These are phyloP conservation scores for Chymomyza procnemis DNA, from an alignment of 2,888 invertebrate genomes.

Conservation along the genomic window DNA sequence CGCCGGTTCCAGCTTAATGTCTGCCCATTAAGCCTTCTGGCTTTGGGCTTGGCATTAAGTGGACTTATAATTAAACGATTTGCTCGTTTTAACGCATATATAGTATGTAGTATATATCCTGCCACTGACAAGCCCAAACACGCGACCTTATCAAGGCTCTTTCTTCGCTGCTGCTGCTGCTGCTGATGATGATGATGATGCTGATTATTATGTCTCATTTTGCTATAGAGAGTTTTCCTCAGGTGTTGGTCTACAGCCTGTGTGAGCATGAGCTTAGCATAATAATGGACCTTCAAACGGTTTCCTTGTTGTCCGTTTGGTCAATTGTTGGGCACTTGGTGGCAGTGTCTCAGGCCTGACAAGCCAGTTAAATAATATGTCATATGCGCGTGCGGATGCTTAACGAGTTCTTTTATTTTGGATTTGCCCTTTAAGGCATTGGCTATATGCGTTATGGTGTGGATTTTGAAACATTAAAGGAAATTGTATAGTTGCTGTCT, in stretches of 20 bases:
- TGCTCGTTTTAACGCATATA: conserved; percentile 62
- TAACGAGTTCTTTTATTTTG: background rate
- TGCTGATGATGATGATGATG: background rate
- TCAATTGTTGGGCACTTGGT: background rate
- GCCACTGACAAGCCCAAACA: conserved; percentile 52
- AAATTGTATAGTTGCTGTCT: no score
- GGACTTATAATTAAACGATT: conserved; percentile 74
- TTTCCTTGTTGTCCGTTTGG: background rate
- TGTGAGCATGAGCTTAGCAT: background rate
- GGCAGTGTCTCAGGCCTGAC: background rate
- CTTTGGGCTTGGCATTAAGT: conserved; percentile 60
- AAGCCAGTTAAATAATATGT: background rate
- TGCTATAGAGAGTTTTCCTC: background rate
- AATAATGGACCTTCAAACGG: background rate
- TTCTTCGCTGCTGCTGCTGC: background rate
- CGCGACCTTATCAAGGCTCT: background rate
- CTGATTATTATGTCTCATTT: background rate
- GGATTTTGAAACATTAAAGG: background rate
- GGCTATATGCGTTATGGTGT: background rate
- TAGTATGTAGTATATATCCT: background rate
- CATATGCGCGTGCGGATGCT: background rate
- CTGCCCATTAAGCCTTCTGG: conserved; percentile 53
- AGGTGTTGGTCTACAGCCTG: background rate
- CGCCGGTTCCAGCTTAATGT: conserved; percentile 28
- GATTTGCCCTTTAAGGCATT: background rate